Evolutionary conservation across 2,888 invertebrate genomes (phyloP).

Genomic region (Gryllus longicercus): DNA sequence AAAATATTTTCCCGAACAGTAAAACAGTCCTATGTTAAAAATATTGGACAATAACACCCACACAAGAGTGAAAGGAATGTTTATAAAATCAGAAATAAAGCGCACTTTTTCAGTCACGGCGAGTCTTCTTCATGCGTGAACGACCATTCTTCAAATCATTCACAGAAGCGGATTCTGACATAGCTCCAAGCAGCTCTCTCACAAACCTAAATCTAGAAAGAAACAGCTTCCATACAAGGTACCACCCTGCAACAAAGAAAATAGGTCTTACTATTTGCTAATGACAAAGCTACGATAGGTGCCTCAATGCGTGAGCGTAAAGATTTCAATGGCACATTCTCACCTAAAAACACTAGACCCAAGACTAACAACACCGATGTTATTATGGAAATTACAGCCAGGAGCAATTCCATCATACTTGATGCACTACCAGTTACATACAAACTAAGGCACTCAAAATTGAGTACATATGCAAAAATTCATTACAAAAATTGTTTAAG

Average conservation of each 20-base stretch:
- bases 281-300: not conserved
- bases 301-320: not conserved
- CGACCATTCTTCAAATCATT: slow-evolving; percentile 56
- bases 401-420: slow-evolving; percentile 39
- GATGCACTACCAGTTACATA: slow-evolving; percentile 23
- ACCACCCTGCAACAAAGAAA: slow-evolving; percentile 72
- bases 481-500: not conserved
- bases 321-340: slow-evolving; percentile 40
- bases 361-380: slow-evolving; percentile 57
- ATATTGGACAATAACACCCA: not conserved
- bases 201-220: slow-evolving; percentile 83
- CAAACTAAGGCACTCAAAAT: not conserved
- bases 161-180: slow-evolving; percentile 60
- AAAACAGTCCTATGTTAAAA: not conserved
- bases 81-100: not conserved
- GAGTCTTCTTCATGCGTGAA: slow-evolving; percentile 50
- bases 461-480: slow-evolving; percentile 20
- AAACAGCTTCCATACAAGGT: slow-evolving; percentile 86
- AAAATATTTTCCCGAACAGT: not conserved
- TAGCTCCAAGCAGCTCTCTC: slow-evolving; percentile 75
- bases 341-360: slow-evolving; percentile 59
- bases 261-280: slow-evolving; percentile 21
- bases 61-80: slow-evolving; percentile 23
- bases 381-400: slow-evolving; percentile 54
- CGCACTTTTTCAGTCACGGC: slow-evolving; percentile 48